Percentiles rank a stretch among this genome's conserved stretches.
Conservation (phyloP, 2,113 vertebrate genomes). For the Fukomys damarensis region DNA sequence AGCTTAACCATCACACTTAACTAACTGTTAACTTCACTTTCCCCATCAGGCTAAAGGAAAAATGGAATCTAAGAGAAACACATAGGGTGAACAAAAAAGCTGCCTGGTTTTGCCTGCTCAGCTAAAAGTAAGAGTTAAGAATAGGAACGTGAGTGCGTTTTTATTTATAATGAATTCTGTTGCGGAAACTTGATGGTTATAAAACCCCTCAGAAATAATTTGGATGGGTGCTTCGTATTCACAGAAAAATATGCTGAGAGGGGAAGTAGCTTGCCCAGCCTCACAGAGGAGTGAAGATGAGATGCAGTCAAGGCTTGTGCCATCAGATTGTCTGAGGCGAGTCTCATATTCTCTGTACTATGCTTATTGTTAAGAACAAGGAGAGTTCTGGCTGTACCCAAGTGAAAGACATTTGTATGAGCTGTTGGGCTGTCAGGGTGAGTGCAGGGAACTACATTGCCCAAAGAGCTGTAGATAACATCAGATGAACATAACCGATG, state of each 20-base stretch:
- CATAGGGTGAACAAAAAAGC: not conserved
- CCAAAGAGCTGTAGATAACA: not conserved
- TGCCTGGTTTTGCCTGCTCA: not conserved
- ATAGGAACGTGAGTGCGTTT: not conserved
- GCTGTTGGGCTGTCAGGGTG: fast-evolving
- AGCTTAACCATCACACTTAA: not conserved
- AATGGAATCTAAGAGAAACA: not conserved
- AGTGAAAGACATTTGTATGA: not conserved
- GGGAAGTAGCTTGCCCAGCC: not conserved
- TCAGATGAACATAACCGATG: not conserved
- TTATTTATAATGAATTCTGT: not conserved
- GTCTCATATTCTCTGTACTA: not conserved
- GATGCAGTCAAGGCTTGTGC: not conserved
- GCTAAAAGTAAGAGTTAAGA: not conserved
- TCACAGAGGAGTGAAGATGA: not conserved
- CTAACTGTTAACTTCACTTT: not conserved
- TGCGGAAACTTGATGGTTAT: not conserved
- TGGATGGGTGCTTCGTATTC: not conserved
- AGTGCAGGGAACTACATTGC: not conserved
- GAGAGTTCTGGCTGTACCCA: not conserved
- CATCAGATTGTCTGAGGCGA: not conserved
- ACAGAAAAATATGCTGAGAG: not conserved
- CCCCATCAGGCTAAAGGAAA: not conserved
- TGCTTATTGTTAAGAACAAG: not conserved
- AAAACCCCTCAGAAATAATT: not conserved